Evolutionary conservation across 2,113 vertebrate genomes (phyloP), one percentile per base, ranked within the genome.

Genomic region (Candoia aspera): DNA sequence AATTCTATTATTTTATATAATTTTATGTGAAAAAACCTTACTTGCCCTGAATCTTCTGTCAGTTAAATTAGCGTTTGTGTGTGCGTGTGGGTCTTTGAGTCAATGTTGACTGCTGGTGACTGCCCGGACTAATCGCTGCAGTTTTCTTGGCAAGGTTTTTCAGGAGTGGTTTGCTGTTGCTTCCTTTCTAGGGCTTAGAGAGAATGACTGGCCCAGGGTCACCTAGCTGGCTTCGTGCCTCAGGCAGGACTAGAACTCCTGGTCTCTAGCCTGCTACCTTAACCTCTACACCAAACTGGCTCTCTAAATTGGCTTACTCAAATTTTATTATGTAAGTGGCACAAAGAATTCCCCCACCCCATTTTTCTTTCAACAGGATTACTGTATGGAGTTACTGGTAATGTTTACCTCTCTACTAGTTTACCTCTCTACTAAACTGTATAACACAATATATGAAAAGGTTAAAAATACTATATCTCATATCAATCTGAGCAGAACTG

Each of bases 401-500:
- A 79, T 60, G 79, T 94, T 95, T 95, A 0, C 4, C 91, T 46
- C 37, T 62, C 23, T 55, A 91, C 94, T 96, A 93, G 17, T 79
- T 79, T 21, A 37, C 6, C 4, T 15, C 33, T 79, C 68, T 79
- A 21, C 17, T 37, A 91, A 93, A 91, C 24, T 58, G 55, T 8
- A 37, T 90, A 79, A 93, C 91, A 85, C 17, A 73, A 42, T 33
- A 53, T n/a, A 54, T 90, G 79, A 86, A 91, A 92, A 92, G 17
- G 60, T 95, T 94, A 94, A 95, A 93, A 95, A 90, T 85, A 57
- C 92, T 93, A 59, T 88, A 10, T 90, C 84, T 93, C 89, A n/a
- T 94, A 94, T 73, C 83, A 46, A 46, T 94, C 94, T 91, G 95
- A 46, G 37, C 24, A 87, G 46, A 92, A 86, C 92, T 92, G 89